These are phyloP conservation scores for Carcina quercana DNA, from an alignment of 2,888 invertebrate genomes.

Conservation along the genomic window DNA sequence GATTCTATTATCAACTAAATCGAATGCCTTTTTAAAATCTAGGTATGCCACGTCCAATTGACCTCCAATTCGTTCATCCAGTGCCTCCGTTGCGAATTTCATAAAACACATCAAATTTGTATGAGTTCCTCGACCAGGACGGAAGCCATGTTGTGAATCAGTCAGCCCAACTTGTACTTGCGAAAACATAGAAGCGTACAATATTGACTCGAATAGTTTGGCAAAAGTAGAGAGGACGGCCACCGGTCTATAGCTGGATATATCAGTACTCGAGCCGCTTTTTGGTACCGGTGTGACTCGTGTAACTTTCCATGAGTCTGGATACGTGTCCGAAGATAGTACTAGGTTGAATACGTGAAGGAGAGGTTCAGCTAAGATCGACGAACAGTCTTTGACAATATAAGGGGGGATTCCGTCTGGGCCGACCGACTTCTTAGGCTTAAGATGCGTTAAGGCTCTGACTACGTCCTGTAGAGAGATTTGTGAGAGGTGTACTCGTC, in stretches of 20 bases:
- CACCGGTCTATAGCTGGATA: conserved; percentile 8
- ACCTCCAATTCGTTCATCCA: neutral
- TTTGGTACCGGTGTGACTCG: conserved; percentile 12
- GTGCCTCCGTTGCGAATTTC: neutral
- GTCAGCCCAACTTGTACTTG: conserved; percentile 2
- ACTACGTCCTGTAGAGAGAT: neutral
- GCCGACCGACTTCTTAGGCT: conserved; percentile 10
- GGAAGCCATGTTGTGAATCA: conserved; percentile 6
- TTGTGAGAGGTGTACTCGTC: conserved; percentile 1
- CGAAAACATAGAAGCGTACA: neutral
- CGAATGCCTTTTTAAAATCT: conserved; percentile 2
- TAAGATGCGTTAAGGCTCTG: conserved; percentile 1
- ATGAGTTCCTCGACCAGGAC: conserved; percentile 5
- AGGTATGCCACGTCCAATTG: conserved; percentile 1
- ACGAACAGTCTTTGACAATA: conserved; percentile 8
- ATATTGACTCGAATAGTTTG: conserved; percentile 6
- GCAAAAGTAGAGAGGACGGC: conserved; percentile 10
- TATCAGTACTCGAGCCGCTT: conserved; percentile 2
- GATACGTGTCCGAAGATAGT: conserved; percentile 2
- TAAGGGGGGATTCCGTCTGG: conserved; percentile 15
- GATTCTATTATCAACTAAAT: neutral
- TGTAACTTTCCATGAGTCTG: conserved; percentile 10
- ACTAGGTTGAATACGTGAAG: conserved; percentile 9
- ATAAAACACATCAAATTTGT: neutral
- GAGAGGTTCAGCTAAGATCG: conserved; percentile 5